Percentiles rank a stretch among this genome's conserved stretches.
Conservation (phyloP, 2,113 vertebrate genomes). For the Macrotis lagotis region DNA sequence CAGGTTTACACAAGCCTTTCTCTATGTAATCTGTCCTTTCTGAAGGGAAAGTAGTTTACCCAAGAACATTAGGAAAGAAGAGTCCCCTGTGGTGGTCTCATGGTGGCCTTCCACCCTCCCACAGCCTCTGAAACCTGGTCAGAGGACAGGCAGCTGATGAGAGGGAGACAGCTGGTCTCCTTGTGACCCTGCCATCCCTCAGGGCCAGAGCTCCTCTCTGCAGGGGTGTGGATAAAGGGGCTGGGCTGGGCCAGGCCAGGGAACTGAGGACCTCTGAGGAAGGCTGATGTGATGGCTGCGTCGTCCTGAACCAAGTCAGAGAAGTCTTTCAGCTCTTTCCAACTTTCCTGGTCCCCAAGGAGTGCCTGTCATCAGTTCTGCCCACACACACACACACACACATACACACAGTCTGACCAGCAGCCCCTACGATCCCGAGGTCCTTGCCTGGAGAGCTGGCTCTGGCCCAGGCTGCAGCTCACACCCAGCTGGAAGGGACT, state of each 20-base stretch:
- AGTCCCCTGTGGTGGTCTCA: neutral
- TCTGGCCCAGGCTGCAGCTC: conserved; percentile 26
- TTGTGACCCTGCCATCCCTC: neutral
- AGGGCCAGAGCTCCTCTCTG: neutral
- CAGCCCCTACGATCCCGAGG: conserved; percentile 70
- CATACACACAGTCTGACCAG: conserved; percentile 69
- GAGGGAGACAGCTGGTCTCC: too few relatives aligned
- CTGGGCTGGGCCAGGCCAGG: neutral
- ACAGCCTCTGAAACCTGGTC: neutral
- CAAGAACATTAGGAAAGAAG: too few relatives aligned
- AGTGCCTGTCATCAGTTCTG: conserved; percentile 72
- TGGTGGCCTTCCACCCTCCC: neutral
- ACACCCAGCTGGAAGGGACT: neutral
- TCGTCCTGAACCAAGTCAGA: neutral
- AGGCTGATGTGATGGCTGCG: neutral
- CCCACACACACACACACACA: conserved; percentile 69
- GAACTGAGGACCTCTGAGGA: neutral
- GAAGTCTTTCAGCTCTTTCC: conserved; percentile 72
- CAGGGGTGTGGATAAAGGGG: too few relatives aligned
- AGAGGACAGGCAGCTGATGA: neutral
- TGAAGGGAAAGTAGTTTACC: too few relatives aligned
- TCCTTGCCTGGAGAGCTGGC: conserved; percentile 68
- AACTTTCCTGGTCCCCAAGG: conserved; percentile 58
- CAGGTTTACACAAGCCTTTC: too few relatives aligned
- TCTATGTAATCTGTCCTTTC: neutral